phyloP scores from a whole-genome alignment of 2,888 invertebrate genomes.

The Phalangium opilio region DNA sequence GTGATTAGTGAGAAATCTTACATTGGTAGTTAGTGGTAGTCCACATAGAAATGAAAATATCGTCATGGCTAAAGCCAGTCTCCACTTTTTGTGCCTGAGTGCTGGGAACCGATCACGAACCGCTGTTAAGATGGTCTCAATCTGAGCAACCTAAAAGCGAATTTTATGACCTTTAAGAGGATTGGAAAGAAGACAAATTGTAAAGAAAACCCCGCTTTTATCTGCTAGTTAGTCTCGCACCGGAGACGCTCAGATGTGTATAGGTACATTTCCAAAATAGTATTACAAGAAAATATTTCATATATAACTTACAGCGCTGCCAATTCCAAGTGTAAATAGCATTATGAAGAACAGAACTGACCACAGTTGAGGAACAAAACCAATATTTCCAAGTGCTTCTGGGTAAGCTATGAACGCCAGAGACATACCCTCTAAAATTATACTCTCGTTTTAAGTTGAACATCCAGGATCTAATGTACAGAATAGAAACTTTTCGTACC shows the following conservation, averaged over 20 bases:
- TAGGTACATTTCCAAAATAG: no score
- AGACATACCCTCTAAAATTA: conserved; percentile 43
- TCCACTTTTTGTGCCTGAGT: conserved; percentile 15
- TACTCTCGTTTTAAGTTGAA: no score
- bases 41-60: conserved; percentile 14
- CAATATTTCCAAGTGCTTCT: conserved; percentile 60
- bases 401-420: conserved; percentile 72
- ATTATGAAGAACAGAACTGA: conserved; percentile 64
- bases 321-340: conserved; percentile 60
- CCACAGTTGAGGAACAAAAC: conserved; percentile 56
- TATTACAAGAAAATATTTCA: no score
- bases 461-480: not conserved
- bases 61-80: conserved; percentile 13
- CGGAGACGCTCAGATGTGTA: no score
- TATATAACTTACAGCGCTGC: conserved; percentile 36
- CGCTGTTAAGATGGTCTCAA: conserved; percentile 19
- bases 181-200: no score
- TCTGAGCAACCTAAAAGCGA: conserved; percentile 14
- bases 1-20: conserved; percentile 9
- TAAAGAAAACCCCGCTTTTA: no score
- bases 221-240: no score
- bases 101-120: conserved; percentile 17
- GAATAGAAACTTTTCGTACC: conserved; percentile 6
- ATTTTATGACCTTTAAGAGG: not conserved
- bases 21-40: conserved; percentile 19